These are phyloP conservation scores for Lepidochitona cinerea DNA, from an alignment of 2,888 invertebrate genomes.

Conservation along the genomic window DNA sequence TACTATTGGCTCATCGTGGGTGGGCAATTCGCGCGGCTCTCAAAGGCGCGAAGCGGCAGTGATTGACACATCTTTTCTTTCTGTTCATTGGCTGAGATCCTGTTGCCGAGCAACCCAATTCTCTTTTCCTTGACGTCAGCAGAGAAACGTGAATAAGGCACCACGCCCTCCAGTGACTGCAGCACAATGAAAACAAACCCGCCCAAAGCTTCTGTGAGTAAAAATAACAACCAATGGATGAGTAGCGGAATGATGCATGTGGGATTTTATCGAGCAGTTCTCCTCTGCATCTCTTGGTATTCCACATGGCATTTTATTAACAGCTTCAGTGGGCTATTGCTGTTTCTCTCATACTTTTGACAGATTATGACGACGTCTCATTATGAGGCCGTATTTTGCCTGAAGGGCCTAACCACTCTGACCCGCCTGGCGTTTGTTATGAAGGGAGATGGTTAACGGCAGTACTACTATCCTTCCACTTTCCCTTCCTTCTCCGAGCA, in stretches of 20 bases:
- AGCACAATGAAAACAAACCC: conserved; percentile 31
- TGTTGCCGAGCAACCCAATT: conserved; percentile 48
- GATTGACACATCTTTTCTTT: conserved; percentile 49
- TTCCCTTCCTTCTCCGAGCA: no score
- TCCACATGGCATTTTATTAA: not conserved
- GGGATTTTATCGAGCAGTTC: not conserved
- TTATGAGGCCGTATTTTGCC: no score
- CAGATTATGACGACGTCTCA: not conserved
- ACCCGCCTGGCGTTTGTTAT: no score
- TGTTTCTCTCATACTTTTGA: not conserved
- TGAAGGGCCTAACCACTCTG: no score
- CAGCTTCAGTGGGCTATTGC: not conserved
- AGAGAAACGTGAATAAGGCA: conserved; percentile 31
- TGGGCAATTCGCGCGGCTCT: conserved; percentile 55
- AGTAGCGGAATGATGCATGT: not conserved
- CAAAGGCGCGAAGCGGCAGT: conserved; percentile 49
- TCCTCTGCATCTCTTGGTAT: not conserved
- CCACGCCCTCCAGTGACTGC: conserved; percentile 31
- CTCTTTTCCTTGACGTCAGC: conserved; percentile 50
- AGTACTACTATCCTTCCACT: no score
- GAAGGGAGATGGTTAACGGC: no score
- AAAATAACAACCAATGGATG: conserved; percentile 21
- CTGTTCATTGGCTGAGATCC: conserved; percentile 44
- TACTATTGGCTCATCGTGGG: conserved; percentile 57
- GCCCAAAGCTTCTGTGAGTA: conserved; percentile 19